These are phyloP conservation scores for Proterorhinus semilunaris DNA, from an alignment of 2,113 vertebrate genomes.

Conservation along the genomic window DNA sequence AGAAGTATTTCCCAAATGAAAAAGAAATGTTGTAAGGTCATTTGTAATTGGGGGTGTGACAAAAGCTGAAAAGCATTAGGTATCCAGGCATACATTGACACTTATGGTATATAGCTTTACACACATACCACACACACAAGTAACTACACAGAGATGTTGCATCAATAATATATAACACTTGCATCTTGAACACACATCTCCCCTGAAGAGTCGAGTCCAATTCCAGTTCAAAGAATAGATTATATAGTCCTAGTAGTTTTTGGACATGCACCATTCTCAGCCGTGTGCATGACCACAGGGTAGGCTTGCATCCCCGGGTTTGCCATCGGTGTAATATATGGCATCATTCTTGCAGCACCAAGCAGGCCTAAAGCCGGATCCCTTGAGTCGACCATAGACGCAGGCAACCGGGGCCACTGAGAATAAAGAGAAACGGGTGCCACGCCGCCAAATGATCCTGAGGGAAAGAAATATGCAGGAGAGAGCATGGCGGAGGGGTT, in stretches of 20 bases:
- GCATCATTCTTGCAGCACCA: constrained; percentile 52
- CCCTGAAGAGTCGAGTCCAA: constrained; percentile 20
- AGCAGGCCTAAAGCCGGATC: constrained; percentile 62
- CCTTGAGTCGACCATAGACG: constrained; percentile 48
- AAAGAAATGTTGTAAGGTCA: constrained; percentile 54
- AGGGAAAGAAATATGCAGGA: constrained; percentile 70
- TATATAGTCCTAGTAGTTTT: constrained; percentile 77
- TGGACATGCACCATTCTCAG: constrained; percentile 64
- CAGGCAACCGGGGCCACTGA: constrained; percentile 76
- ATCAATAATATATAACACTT: constrained; percentile 55
- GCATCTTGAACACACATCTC: constrained; percentile 40
- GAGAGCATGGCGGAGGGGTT: constrained; percentile 62
- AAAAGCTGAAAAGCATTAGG: constrained; percentile 57
- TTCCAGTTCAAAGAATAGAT: constrained; percentile 22
- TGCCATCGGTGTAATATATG: constrained; percentile 58
- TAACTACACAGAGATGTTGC: constrained; percentile 48
- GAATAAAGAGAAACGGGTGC: constrained; percentile 74
- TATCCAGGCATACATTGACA: constrained; percentile 54
- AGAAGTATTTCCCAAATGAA: constrained; percentile 26
- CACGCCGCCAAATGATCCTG: constrained; percentile 73
- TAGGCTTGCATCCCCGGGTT: constrained; percentile 68
- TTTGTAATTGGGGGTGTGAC: constrained; percentile 62
- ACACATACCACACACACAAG: constrained; percentile 33
- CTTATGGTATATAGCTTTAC: constrained; percentile 42
- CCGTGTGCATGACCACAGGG: constrained; percentile 68